A percentile compares a stretch with the other conserved stretches of the same genome.
Evolutionary conservation across 1,140 invertebrate species (phyloP).

Genomic region (Rhopalosiphum padi): DNA sequence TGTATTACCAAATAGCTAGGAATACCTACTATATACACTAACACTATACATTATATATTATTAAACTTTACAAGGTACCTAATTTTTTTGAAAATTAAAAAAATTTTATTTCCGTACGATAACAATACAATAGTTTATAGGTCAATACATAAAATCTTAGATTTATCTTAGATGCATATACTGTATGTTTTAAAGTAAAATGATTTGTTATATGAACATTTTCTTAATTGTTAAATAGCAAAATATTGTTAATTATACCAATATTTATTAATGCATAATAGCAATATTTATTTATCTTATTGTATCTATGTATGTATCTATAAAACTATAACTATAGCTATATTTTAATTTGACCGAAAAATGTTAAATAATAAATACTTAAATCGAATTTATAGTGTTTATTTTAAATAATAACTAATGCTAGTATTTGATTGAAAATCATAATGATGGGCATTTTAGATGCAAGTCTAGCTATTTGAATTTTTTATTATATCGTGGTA

Average conservation of each 20-base stretch:
- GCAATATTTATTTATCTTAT: background rate
- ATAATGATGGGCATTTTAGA: too few relatives aligned
- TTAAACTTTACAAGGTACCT: background rate
- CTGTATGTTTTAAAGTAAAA: background rate
- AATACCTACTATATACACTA: background rate
- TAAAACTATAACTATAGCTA: background rate
- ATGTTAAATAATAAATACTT: background rate
- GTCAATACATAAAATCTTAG: background rate
- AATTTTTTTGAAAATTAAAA: background rate
- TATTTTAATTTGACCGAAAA: background rate
- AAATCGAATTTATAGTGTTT: background rate
- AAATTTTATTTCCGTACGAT: background rate
- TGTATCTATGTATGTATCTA: background rate
- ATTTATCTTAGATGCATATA: background rate
- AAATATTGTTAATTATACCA: background rate
- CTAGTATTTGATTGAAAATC: background rate
- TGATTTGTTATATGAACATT: background rate
- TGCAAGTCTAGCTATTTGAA: too few relatives aligned
- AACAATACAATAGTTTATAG: background rate
- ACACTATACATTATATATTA: background rate
- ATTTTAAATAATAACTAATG: background rate
- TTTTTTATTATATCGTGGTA: too few relatives aligned
- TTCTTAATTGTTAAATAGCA: background rate
- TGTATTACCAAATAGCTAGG: background rate
- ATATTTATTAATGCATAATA: background rate